phyloP scores from a whole-genome alignment of 2,113 vertebrate genomes.

The Psophia crepitans region DNA sequence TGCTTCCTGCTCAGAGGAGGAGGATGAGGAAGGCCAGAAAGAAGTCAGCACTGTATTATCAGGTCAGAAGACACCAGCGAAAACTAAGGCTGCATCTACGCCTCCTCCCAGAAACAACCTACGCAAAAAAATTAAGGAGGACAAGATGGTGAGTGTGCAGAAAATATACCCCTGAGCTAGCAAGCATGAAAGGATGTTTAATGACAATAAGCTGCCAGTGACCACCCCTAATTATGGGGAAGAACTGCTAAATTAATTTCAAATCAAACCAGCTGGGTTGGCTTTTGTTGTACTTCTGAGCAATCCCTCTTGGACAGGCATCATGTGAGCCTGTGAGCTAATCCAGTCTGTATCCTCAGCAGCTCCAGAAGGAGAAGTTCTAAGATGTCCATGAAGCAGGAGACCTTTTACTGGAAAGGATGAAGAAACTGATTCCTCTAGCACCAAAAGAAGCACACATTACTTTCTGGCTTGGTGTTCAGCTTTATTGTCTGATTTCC shows the following conservation, averaged over 20 bases:
- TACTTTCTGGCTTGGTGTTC: not conserved
- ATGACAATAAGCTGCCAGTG: not conserved
- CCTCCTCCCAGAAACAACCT: constrained; percentile 72
- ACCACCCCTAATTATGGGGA: not conserved
- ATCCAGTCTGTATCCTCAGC: not conserved
- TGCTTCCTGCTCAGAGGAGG: constrained; percentile 82
- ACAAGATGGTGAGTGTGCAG: constrained; percentile 65
- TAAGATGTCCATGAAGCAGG: not conserved
- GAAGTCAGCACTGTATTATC: not conserved
- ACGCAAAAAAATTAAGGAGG: constrained; percentile 75
- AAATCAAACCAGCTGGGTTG: not conserved
- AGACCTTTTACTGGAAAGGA: not conserved
- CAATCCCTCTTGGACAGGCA: not conserved
- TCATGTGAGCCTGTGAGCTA: not conserved
- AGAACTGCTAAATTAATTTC: not conserved
- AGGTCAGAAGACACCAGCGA: constrained; percentile 62
- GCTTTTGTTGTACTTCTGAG: not conserved
- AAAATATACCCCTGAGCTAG: not conserved
- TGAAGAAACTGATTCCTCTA: not conserved
- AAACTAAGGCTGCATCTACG: constrained; percentile 45
- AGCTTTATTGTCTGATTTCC: not conserved
- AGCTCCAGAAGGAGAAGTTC: not conserved
- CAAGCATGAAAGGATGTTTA: not conserved
- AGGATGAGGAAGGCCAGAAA: constrained; percentile 61
- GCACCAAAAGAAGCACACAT: not conserved